Percentiles rank a stretch among this genome's conserved stretches.
Conservation (phyloP, 2,113 vertebrate species). For the Sylvietta virens region DNA sequence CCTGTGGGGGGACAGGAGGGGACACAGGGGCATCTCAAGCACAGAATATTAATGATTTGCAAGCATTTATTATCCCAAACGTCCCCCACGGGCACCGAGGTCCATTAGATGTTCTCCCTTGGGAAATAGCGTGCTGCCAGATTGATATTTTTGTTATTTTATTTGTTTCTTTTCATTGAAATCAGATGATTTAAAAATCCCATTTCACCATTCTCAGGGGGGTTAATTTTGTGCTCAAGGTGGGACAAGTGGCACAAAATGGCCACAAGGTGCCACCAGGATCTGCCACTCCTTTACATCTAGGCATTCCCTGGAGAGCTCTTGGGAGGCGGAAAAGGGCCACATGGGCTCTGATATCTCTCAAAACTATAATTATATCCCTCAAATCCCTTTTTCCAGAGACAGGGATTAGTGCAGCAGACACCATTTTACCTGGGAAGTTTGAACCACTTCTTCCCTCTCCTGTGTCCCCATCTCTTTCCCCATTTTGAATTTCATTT, state of each 20-base stretch:
- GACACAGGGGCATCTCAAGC: background rate
- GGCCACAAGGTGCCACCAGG: background rate
- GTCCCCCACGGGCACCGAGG: background rate
- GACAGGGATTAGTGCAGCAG: background rate
- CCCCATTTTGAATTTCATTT: background rate
- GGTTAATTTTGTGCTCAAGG: no score
- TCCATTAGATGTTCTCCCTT: background rate
- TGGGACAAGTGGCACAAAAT: background rate
- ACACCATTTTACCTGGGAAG: background rate
- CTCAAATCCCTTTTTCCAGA: background rate
- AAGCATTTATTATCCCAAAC: background rate
- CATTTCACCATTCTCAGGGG: no score
- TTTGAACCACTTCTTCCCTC: background rate
- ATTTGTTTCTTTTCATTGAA: background rate
- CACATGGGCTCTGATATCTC: background rate
- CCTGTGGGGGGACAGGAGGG: constrained; percentile 59
- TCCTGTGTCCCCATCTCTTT: background rate
- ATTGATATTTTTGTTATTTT: background rate
- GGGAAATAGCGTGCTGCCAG: background rate
- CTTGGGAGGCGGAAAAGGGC: background rate
- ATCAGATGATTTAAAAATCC: background rate
- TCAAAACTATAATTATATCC: background rate
- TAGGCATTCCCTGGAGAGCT: background rate
- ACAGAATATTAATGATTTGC: background rate
- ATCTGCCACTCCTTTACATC: background rate